Evolutionary conservation across 2,113 vertebrate genomes (phyloP).

Genomic region (Fulica atra): DNA sequence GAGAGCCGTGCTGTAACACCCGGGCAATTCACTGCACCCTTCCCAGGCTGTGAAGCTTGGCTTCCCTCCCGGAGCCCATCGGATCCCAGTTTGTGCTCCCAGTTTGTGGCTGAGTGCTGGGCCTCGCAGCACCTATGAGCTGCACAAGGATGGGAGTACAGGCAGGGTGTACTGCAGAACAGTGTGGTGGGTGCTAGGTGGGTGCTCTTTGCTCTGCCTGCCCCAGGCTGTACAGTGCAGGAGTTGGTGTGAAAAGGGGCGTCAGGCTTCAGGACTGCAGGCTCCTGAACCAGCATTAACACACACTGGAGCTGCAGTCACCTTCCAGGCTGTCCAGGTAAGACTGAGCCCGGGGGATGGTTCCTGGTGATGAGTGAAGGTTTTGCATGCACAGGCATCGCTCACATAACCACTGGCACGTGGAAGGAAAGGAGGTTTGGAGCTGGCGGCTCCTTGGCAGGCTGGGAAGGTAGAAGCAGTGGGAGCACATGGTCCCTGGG

Average conservation of each 20-base stretch:
- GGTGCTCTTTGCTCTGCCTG: neutral
- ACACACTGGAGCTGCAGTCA: neutral
- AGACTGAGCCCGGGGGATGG: neutral
- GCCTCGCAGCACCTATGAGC: accelerated
- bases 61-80: neutral
- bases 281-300: no score
- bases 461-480: neutral
- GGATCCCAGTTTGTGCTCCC: neutral
- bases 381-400: neutral
- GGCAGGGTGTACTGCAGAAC: neutral
- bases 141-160: neutral
- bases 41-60: neutral
- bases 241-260: neutral
- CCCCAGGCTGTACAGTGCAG: accelerated
- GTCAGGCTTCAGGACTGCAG: neutral
- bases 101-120: neutral
- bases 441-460: neutral
- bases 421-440: neutral
- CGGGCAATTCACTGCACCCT: accelerated
- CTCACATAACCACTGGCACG: accelerated
- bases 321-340: accelerated
- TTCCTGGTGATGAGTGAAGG: neutral
- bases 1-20: neutral
- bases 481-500: neutral
- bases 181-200: accelerated